A percentile compares a stretch with the other conserved stretches of the same genome.
phyloP scores from a whole-genome alignment of 2,888 invertebrate genomes.

The Agrochola macilenta region DNA sequence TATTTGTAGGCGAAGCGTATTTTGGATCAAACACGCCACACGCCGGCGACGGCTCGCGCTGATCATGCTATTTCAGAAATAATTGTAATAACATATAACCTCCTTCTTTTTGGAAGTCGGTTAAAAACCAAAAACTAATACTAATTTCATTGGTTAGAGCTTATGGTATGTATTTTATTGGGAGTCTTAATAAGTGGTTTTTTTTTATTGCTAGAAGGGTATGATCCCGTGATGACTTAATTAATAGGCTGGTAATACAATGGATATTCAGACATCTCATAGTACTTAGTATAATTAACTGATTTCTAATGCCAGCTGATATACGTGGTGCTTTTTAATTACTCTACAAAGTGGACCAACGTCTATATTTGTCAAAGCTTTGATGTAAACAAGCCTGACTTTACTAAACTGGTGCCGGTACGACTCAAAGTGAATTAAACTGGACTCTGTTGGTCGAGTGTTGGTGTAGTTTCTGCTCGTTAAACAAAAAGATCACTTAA shows the following conservation, averaged over 20 bases:
- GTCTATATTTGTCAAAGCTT: constrained; percentile 57
- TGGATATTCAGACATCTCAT: background rate
- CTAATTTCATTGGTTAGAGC: background rate
- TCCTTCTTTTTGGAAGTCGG: too few species aligned
- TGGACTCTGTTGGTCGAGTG: constrained; percentile 68
- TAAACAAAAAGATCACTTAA: constrained; percentile 78
- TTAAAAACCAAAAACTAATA: too few species aligned
- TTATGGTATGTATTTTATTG: too few species aligned
- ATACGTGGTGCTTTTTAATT: constrained; percentile 35
- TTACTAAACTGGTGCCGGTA: constrained; percentile 64
- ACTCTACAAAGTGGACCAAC: constrained; percentile 32
- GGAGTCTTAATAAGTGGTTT: too few species aligned
- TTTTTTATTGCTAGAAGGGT: background rate
- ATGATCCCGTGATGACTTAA: background rate
- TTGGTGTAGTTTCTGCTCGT: constrained; percentile 71
- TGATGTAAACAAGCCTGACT: constrained; percentile 66
- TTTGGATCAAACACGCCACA: too few species aligned
- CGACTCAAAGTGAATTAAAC: constrained; percentile 76
- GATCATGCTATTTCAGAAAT: too few species aligned
- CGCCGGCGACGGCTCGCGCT: too few species aligned
- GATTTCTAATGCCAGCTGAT: background rate
- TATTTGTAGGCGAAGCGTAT: background rate
- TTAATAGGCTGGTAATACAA: background rate
- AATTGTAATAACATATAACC: too few species aligned
- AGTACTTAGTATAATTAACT: background rate